Percentiles rank a stretch among this genome's conserved stretches.
These are phyloP conservation scores for Ceratosolen fusciceps DNA, from an alignment of 1,140 invertebrate genomes.

Conservation along the genomic window DNA sequence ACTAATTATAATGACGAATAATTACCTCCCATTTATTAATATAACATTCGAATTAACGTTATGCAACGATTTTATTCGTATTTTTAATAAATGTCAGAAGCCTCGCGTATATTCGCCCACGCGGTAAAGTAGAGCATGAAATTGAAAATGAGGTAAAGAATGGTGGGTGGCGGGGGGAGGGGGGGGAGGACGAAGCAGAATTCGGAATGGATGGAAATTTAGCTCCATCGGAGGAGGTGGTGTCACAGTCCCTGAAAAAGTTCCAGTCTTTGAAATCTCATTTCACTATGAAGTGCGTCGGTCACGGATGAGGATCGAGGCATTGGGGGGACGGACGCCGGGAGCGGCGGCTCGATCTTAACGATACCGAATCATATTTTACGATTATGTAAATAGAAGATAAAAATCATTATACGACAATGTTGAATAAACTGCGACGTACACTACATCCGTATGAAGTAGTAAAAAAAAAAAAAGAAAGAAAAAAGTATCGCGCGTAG, in stretches of 20 bases:
- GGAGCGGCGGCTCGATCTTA: not conserved
- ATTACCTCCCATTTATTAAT: no score
- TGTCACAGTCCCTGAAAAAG: constrained; percentile 40
- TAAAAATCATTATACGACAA: no score
- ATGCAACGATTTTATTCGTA: no score
- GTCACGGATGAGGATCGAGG: constrained; percentile 34
- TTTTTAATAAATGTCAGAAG: constrained; percentile 32
- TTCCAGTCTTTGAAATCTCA: constrained; percentile 33
- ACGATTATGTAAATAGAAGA: constrained; percentile 44
- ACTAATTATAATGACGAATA: no score
- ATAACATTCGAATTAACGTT: no score
- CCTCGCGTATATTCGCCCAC: constrained; percentile 22
- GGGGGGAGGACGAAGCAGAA: constrained; percentile 31
- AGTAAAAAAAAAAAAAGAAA: no score
- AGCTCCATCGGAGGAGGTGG: constrained; percentile 40
- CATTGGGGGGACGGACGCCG: constrained; percentile 19
- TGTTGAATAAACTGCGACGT: no score
- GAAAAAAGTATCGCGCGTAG: no score
- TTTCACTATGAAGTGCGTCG: constrained; percentile 20
- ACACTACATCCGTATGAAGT: no score
- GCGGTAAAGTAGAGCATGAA: constrained; percentile 31
- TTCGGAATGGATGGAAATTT: constrained; percentile 24
- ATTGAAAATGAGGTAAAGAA: no score
- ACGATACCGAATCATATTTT: constrained; percentile 28
- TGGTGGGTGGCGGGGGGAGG: no score